These are phyloP conservation scores for Promerops cafer DNA, from an alignment of 2,113 vertebrate genomes.

Conservation along the genomic window DNA sequence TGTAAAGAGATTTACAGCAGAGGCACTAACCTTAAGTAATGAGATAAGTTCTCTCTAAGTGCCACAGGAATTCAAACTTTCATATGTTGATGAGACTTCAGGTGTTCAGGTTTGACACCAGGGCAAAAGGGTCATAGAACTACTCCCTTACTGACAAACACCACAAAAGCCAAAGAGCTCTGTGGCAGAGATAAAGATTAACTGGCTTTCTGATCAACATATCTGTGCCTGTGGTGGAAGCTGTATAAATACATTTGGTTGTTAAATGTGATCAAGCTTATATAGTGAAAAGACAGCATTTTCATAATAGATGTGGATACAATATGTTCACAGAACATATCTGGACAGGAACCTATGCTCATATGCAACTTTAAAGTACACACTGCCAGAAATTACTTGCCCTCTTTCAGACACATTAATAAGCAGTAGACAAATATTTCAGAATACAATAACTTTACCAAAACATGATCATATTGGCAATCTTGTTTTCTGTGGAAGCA, in stretches of 20 bases:
- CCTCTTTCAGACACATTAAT: background rate
- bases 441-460: background rate
- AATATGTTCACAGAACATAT: background rate
- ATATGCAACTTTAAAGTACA: background rate
- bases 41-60: background rate
- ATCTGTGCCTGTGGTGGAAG: background rate
- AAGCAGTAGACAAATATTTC: background rate
- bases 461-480: background rate
- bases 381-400: background rate
- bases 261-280: background rate
- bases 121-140: background rate
- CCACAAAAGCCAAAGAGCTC: background rate
- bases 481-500: background rate
- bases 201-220: background rate
- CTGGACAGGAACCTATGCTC: background rate
- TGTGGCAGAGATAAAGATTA: background rate
- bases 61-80: background rate
- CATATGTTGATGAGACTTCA: accelerated
- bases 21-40: background rate
- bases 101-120: background rate
- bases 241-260: background rate
- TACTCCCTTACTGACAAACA: background rate
- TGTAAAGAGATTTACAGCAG: background rate
- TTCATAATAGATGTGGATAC: background rate
- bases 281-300: background rate